Evolutionary conservation across 2,797 vertebrate species (phyloP).

Genomic region (Paramormyrops hopkinsi): DNA sequence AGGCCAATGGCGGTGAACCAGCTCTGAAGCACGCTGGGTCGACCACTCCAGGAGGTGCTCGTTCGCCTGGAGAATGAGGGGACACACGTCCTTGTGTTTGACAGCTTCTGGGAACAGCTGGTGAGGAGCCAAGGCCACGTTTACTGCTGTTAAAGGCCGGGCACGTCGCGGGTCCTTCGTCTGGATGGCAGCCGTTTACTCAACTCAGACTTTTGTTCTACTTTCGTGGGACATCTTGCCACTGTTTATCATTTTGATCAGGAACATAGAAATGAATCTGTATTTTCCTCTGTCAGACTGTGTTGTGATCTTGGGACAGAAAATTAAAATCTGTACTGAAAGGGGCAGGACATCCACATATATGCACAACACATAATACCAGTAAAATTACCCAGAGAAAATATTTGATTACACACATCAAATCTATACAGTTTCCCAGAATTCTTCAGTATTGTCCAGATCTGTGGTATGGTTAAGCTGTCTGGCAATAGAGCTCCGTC

Average conservation of each 20-base stretch:
- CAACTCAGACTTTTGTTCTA: not conserved
- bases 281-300: not conserved
- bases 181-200: not conserved
- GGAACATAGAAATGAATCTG: not conserved
- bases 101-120: not conserved
- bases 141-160: not conserved
- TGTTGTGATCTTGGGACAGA: not conserved
- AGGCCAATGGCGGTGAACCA: conserved; percentile 31
- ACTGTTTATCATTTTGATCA: not conserved
- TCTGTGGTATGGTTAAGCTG: not conserved
- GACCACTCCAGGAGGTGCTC: not conserved
- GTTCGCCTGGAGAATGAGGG: not conserved
- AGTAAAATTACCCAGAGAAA: not conserved
- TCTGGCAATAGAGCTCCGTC: not conserved
- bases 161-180: not conserved
- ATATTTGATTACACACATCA: not conserved
- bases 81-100: not conserved
- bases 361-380: not conserved
- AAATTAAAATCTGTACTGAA: not conserved
- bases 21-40: not conserved
- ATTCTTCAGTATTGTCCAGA: not conserved
- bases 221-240: not conserved
- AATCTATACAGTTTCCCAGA: not conserved
- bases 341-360: not conserved
- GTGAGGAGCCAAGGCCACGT: not conserved